phyloP scores from a whole-genome alignment of 1,140 invertebrate species.

The Platorchestia sp. region DNA sequence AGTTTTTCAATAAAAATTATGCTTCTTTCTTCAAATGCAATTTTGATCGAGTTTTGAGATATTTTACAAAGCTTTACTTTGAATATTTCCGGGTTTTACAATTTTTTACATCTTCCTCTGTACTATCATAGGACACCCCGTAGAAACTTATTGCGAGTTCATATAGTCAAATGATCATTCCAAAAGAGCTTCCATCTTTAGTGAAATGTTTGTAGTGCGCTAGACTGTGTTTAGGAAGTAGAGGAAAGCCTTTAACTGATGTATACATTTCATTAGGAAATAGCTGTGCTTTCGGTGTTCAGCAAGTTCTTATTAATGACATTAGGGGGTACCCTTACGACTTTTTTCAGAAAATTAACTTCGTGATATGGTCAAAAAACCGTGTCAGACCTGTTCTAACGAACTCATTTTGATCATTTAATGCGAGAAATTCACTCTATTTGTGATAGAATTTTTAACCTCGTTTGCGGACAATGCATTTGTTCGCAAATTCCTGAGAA shows the following conservation, averaged over 20 bases:
- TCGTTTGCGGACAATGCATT: neutral
- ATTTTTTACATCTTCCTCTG: neutral
- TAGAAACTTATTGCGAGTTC: neutral
- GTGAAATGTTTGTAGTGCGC: constrained; percentile 18
- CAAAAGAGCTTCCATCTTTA: constrained; percentile 17
- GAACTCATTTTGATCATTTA: no score
- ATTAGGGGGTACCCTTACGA: no score
- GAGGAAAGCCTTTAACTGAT: neutral
- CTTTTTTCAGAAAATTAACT: no score
- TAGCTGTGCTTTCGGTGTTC: neutral
- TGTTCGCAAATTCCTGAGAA: neutral
- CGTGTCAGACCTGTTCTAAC: no score
- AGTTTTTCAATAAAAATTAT: neutral
- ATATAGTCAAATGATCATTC: neutral
- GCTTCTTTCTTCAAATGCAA: neutral
- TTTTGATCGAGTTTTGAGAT: neutral
- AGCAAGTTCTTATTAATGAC: neutral
- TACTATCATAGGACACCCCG: neutral
- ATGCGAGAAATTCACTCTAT: no score
- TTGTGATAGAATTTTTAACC: no score
- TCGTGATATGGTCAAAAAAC: no score
- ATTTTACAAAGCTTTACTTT: neutral
- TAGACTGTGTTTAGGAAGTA: constrained; percentile 23
- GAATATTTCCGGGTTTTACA: neutral
- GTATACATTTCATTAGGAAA: neutral